These are phyloP conservation scores for Brachylomia viminalis DNA, from an alignment of 2,888 invertebrate genomes.

Conservation along the genomic window DNA sequence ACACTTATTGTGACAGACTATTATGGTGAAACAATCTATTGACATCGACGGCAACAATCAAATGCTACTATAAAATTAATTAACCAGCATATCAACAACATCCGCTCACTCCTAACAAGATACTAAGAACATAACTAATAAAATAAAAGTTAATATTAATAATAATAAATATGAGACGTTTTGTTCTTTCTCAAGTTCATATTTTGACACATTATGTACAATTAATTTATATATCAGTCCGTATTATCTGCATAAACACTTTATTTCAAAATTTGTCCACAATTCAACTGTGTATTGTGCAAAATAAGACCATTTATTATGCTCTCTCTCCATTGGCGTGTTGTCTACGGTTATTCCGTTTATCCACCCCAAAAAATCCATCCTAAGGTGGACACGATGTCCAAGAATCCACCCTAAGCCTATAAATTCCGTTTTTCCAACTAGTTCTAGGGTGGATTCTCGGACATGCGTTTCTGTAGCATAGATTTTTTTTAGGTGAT, in stretches of 20 bases:
- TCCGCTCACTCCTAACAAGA: slow-evolving; percentile 79
- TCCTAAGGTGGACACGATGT: background rate
- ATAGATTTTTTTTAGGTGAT: background rate
- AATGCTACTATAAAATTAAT: slow-evolving; percentile 83
- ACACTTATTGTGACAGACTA: slow-evolving; percentile 73
- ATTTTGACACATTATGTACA: slow-evolving; percentile 84
- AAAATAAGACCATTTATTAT: slow-evolving; percentile 76
- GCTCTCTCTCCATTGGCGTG: slow-evolving; percentile 74
- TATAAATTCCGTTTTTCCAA: background rate
- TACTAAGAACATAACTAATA: slow-evolving; percentile 75
- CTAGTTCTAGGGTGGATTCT: background rate
- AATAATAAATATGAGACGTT: slow-evolving; percentile 87
- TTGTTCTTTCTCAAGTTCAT: slow-evolving; percentile 87
- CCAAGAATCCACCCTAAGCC: background rate
- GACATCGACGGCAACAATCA: slow-evolving; percentile 73
- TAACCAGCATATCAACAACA: slow-evolving; percentile 84
- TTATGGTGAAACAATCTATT: slow-evolving; percentile 69
- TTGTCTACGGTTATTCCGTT: slow-evolving; percentile 28
- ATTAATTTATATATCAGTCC: slow-evolving; percentile 84
- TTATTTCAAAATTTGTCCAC: slow-evolving; percentile 64
- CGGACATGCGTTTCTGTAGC: background rate
- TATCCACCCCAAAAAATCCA: background rate
- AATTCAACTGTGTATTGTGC: slow-evolving; percentile 71
- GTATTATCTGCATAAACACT: slow-evolving; percentile 75
- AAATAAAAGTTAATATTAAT: slow-evolving; percentile 76